These are phyloP conservation scores for Elysia crispata DNA, from an alignment of 2,888 invertebrate genomes.

Conservation along the genomic window DNA sequence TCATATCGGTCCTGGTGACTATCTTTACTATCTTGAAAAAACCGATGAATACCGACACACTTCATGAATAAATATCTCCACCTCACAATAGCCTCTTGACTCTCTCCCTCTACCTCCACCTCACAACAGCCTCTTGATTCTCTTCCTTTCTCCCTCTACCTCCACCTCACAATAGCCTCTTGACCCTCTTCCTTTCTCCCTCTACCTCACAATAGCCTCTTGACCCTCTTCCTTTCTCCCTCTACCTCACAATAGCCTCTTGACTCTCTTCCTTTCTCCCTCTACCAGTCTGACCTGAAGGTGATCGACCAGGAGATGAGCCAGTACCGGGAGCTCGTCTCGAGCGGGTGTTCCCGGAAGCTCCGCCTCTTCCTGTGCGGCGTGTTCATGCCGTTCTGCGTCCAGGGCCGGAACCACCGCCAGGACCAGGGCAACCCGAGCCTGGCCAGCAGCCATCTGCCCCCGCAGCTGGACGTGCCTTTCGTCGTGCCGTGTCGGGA, in stretches of 20 bases:
- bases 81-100: no score
- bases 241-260: background rate
- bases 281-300: slow-evolving; percentile 55
- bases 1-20: no score
- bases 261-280: background rate
- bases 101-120: no score
- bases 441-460: background rate
- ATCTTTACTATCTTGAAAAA: no score
- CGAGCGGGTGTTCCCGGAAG: slow-evolving; percentile 58
- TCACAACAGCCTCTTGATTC: background rate
- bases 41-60: no score
- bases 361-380: slow-evolving; percentile 66
- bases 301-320: slow-evolving; percentile 60
- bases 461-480: slow-evolving; percentile 49
- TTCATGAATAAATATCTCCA: no score
- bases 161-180: no score
- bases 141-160: slow-evolving; percentile 39
- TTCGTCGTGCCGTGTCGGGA: slow-evolving; percentile 66
- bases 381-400: slow-evolving; percentile 65
- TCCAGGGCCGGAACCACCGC: slow-evolving; percentile 40
- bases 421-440: background rate
- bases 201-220: no score
- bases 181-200: no score
- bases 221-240: no score
- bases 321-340: slow-evolving; percentile 58